These are phyloP conservation scores for Poecilia picta DNA, from an alignment of 2,797 vertebrate genomes.

Conservation along the genomic window DNA sequence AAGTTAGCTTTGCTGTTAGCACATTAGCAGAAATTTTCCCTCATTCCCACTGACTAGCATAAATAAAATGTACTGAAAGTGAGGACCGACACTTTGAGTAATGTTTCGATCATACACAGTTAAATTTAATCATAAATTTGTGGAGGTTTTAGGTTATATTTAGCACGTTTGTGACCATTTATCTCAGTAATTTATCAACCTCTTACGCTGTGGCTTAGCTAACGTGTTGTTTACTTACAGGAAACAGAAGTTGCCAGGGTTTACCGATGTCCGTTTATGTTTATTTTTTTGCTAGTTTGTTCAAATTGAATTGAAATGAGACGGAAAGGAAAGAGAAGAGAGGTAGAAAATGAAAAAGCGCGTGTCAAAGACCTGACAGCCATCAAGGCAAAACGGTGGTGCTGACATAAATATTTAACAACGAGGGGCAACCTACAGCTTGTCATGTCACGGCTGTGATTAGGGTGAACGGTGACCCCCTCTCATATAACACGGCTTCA, in stretches of 20 bases:
- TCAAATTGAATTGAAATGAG: conserved; percentile 74
- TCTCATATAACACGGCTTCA: conserved; percentile 78
- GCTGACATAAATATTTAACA: conserved; percentile 87
- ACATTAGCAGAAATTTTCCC: background rate
- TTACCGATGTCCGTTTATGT: conserved; percentile 13
- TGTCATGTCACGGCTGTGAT: conserved; percentile 86
- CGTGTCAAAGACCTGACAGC: conserved; percentile 83
- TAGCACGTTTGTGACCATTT: background rate
- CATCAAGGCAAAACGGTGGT: conserved; percentile 76
- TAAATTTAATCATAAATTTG: background rate
- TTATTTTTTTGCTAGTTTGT: conserved; percentile 44
- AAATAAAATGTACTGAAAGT: background rate
- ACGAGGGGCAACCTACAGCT: conserved; percentile 82
- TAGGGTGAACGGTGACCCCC: conserved; percentile 83
- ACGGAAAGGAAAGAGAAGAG: conserved; percentile 1
- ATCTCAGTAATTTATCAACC: background rate
- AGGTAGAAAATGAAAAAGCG: conserved; percentile 54
- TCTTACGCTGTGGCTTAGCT: background rate
- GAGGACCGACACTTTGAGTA: background rate
- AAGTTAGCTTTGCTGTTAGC: background rate
- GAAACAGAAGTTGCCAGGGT: background rate
- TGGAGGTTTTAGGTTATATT: background rate
- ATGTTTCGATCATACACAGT: background rate
- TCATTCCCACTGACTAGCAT: no score
- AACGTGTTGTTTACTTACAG: background rate